These are phyloP conservation scores for Cryptoblepharus egeriae DNA, from an alignment of 2,797 vertebrate genomes.

Conservation along the genomic window DNA sequence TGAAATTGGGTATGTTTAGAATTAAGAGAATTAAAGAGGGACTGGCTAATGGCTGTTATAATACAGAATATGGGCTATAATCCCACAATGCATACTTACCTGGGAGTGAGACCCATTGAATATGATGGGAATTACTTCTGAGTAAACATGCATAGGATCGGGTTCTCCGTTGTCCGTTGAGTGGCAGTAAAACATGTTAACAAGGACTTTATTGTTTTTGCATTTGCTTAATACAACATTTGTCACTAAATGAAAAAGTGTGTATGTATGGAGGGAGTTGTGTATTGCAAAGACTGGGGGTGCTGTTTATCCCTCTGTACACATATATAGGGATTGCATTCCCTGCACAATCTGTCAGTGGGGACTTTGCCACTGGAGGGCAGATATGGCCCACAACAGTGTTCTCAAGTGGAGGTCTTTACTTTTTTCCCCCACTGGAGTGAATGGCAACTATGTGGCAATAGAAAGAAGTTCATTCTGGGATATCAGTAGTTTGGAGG, in stretches of 20 bases:
- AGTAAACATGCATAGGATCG: background rate
- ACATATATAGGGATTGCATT: background rate
- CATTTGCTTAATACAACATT: background rate
- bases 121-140: no score
- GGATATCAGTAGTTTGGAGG: background rate
- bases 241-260: background rate
- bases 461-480: background rate
- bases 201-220: background rate
- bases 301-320: background rate
- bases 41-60: background rate
- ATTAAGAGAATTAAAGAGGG: background rate
- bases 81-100: no score
- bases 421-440: background rate
- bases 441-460: background rate
- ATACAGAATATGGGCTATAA: no score
- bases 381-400: background rate
- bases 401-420: background rate
- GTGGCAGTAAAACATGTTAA: background rate
- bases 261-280: background rate
- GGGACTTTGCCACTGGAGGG: background rate
- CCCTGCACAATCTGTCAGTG: background rate
- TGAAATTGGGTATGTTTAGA: background rate
- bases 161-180: background rate
- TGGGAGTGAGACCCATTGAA: no score
- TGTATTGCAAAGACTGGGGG: background rate